Conservation (phyloP, 2,797 vertebrate genomes). For the Artibeus lituratus region DNA sequence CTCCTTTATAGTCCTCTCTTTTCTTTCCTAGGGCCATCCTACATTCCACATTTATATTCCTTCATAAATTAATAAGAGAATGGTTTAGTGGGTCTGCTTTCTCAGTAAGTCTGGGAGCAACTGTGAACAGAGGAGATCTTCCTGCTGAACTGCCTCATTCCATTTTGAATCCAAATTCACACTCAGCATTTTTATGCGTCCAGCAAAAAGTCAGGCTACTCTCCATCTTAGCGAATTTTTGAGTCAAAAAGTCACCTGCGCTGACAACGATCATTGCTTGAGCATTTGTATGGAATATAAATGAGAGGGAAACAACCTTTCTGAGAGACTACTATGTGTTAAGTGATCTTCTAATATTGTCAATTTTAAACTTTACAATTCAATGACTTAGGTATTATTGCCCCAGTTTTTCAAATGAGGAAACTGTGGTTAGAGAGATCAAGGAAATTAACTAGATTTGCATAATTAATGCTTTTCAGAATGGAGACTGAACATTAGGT, state of each 20-base stretch:
- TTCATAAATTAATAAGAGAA: not conserved
- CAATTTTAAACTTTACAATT: not conserved
- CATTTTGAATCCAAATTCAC: not conserved
- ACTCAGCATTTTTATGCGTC: not conserved
- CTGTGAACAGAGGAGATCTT: not conserved
- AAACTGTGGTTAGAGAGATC: not conserved
- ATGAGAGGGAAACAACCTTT: not conserved
- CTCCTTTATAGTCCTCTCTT: not conserved
- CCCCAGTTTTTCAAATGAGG: not conserved
- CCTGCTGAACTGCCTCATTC: not conserved
- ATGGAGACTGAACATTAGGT: not conserved
- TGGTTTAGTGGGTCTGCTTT: not conserved
- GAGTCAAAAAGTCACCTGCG: not conserved
- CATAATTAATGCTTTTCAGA: not conserved
- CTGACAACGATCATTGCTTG: not conserved
- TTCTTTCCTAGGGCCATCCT: not conserved
- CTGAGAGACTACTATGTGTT: not conserved
- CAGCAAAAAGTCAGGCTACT: not conserved
- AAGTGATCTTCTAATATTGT: not conserved
- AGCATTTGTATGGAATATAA: not conserved
- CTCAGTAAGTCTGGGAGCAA: not conserved
- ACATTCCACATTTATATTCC: not conserved
- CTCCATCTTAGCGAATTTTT: not conserved
- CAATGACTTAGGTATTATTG: constrained; percentile 24
- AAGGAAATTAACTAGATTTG: not conserved